A percentile compares a stretch with the other conserved stretches of the same genome.
Conservation (phyloP, 2,797 vertebrate species). For the Jordanella pulchra region DNA sequence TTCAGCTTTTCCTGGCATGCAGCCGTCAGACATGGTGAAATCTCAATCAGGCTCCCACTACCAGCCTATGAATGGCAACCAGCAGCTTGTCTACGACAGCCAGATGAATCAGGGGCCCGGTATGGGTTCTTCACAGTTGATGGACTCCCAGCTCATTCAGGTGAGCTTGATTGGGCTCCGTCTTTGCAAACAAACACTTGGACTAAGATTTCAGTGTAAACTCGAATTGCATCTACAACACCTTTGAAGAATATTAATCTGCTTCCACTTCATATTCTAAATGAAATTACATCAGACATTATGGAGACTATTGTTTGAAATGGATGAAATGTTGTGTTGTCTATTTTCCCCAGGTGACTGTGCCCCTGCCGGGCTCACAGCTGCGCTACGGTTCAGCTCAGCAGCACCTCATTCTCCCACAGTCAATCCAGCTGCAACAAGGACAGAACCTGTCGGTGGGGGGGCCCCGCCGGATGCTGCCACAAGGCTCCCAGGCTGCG, state of each 20-base stretch:
- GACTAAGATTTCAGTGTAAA: not conserved
- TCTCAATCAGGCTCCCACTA: slow-evolving; percentile 93
- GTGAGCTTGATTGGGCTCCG: slow-evolving; percentile 60
- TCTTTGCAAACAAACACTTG: not conserved
- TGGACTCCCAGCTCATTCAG: slow-evolving; percentile 99
- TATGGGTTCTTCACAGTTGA: slow-evolving; percentile 93
- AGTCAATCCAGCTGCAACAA: slow-evolving; percentile 97
- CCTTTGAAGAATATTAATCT: not conserved
- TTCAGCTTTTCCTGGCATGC: slow-evolving; percentile 94
- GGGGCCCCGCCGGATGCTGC: slow-evolving; percentile 90
- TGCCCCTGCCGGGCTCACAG: slow-evolving; percentile 95
- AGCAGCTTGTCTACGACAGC: slow-evolving; percentile 92
- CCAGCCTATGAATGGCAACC: slow-evolving; percentile 94
- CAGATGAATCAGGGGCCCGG: slow-evolving; percentile 91
- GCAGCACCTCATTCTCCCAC: slow-evolving; percentile 94
- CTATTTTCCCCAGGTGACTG: slow-evolving; percentile 84
- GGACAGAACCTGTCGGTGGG: slow-evolving; percentile 94
- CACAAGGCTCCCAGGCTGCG: slow-evolving; percentile 90
- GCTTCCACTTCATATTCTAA: not conserved
- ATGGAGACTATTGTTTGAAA: not conserved
- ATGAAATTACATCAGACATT: too few relatives aligned
- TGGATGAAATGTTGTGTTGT: not conserved
- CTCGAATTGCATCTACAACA: not conserved
- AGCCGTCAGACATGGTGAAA: slow-evolving; percentile 97
- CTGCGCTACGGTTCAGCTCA: slow-evolving; percentile 96